Percentiles rank a stretch among this genome's conserved stretches.
Conservation (phyloP, 2,113 vertebrate species). For the Piliocolobus tephrosceles region DNA sequence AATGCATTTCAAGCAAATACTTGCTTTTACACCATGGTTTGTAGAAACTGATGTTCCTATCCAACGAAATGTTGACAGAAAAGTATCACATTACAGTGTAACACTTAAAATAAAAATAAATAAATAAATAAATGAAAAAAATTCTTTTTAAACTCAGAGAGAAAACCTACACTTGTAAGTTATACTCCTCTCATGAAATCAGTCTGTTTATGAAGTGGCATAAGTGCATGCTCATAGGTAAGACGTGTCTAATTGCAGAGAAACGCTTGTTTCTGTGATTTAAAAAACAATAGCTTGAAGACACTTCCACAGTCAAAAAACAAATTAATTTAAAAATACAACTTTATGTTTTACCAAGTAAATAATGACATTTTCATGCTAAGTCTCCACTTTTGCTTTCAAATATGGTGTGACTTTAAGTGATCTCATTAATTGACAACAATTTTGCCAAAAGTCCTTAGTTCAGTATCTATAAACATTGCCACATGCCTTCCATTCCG, state of each 20-base stretch:
- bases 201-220: neutral
- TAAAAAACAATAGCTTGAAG: neutral
- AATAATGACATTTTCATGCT: slow-evolving; percentile 4
- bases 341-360: slow-evolving; percentile 1
- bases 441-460: neutral
- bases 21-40: neutral
- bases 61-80: neutral
- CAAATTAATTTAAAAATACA: slow-evolving; percentile 7
- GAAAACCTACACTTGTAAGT: neutral
- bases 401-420: neutral
- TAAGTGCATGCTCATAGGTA: neutral
- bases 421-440: neutral
- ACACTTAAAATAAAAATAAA: neutral
- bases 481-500: neutral
- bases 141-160: neutral
- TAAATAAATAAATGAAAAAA: neutral
- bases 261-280: neutral
- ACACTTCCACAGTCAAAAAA: slow-evolving; percentile 13
- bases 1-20: neutral
- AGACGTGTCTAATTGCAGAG: neutral
- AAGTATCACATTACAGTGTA: neutral
- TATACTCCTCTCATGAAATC: slow-evolving; percentile 25
- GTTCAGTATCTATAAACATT: neutral
- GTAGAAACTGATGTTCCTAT: neutral
- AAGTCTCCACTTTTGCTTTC: slow-evolving; percentile 25